These are phyloP conservation scores for Acanthosepion pharaonis DNA, from an alignment of 2,888 invertebrate genomes.

Conservation along the genomic window DNA sequence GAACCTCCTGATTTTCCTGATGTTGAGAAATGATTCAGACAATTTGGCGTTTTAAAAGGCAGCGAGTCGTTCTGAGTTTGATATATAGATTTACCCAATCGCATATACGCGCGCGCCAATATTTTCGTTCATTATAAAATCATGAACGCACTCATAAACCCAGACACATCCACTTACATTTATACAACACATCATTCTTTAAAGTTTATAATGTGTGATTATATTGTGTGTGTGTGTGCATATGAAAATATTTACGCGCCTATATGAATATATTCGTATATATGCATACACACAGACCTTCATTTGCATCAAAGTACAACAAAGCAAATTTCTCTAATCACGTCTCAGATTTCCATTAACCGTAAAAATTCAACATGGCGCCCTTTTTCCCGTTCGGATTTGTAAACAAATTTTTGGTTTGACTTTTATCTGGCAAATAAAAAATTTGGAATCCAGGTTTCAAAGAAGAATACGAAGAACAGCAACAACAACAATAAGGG, in stretches of 20 bases:
- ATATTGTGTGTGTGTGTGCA: not conserved
- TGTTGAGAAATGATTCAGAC: not conserved
- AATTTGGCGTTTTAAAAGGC: not conserved
- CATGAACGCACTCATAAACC: not conserved
- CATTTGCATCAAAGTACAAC: not conserved
- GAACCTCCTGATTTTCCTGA: not conserved
- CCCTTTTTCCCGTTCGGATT: not conserved
- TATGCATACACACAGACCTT: not conserved
- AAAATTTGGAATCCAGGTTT: not conserved
- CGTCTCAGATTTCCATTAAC: not conserved
- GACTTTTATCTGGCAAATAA: not conserved
- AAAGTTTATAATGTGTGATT: not conserved
- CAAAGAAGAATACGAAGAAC: not conserved
- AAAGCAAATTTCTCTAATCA: not conserved
- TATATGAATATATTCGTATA: not conserved
- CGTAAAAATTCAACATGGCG: not conserved
- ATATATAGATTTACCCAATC: not conserved
- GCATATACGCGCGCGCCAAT: not conserved
- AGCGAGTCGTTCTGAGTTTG: not conserved
- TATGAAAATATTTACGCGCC: not conserved
- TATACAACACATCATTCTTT: too few species aligned
- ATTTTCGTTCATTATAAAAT: not conserved
- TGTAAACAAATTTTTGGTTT: not conserved
- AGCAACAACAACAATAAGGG: not conserved
- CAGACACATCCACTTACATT: too few species aligned